A percentile compares a stretch with the other conserved stretches of the same genome.
Evolutionary conservation across 2,113 vertebrate genomes (phyloP).

Genomic region (Plotosus lineatus): DNA sequence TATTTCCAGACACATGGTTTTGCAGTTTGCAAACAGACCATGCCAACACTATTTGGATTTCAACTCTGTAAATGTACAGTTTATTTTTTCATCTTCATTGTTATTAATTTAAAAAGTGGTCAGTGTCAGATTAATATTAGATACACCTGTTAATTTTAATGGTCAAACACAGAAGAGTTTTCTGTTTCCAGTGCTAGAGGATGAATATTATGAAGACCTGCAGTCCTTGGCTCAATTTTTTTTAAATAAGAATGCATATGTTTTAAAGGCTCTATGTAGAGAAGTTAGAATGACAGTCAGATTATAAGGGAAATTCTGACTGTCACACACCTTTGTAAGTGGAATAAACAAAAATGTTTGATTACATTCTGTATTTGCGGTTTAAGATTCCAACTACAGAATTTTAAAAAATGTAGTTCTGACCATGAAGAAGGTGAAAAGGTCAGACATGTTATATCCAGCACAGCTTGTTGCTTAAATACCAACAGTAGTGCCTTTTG

Average conservation of each 20-base stretch:
- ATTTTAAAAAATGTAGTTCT: too few species aligned
- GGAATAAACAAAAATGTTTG: neutral
- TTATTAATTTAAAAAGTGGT: neutral
- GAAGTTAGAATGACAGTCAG: neutral
- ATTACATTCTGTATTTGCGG: neutral
- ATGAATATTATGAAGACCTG: neutral
- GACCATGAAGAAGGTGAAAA: neutral
- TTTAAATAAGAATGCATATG: neutral
- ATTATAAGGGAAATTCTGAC: neutral
- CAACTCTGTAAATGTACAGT: slow-evolving; percentile 7
- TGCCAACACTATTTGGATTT: neutral
- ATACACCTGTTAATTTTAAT: neutral
- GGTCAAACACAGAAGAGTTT: neutral
- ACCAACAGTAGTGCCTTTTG: slow-evolving; percentile 17
- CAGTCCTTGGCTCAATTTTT: neutral
- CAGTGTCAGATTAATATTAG: neutral
- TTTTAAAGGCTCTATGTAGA: neutral
- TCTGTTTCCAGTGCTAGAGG: neutral
- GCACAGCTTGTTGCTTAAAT: neutral
- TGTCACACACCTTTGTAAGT: neutral
- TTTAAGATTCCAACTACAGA: slow-evolving; percentile 8
- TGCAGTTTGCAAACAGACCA: neutral
- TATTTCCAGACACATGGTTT: neutral
- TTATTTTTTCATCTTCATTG: neutral
- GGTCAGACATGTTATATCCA: neutral